These are phyloP conservation scores for Synodontis membranacea DNA, from an alignment of 2,113 vertebrate species.

Conservation along the genomic window DNA sequence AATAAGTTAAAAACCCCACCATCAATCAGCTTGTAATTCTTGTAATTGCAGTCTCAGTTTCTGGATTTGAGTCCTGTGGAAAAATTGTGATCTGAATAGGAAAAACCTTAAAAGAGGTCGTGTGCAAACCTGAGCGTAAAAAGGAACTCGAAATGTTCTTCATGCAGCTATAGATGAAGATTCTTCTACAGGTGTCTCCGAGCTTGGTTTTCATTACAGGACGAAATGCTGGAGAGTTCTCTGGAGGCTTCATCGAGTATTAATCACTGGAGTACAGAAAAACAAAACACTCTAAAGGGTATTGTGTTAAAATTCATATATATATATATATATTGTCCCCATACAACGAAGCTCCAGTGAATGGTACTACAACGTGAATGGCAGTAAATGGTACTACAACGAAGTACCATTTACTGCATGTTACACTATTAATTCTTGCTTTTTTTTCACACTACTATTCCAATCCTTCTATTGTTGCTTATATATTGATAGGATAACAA, in stretches of 20 bases:
- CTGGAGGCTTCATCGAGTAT: neutral
- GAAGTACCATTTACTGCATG: neutral
- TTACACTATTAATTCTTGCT: neutral
- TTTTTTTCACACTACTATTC: neutral
- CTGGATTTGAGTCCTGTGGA: neutral
- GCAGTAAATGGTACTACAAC: too few relatives aligned
- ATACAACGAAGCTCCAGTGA: neutral
- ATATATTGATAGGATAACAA: neutral
- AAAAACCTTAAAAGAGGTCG: neutral
- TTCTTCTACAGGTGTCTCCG: neutral
- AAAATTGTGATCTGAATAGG: neutral
- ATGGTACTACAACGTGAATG: too few relatives aligned
- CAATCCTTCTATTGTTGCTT: neutral
- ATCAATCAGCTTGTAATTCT: neutral
- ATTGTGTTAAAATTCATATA: neutral
- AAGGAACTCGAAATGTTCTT: neutral
- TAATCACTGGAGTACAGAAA: neutral
- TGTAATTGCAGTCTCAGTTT: neutral
- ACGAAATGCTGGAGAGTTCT: neutral
- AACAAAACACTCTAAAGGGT: neutral
- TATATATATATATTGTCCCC: neutral
- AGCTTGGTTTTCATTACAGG: neutral
- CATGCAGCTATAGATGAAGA: neutral
- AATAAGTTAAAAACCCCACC: neutral
- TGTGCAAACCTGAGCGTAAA: neutral